Evolutionary conservation across 2,888 invertebrate species (phyloP).

Genomic region (Cremastobaeus sp.): DNA sequence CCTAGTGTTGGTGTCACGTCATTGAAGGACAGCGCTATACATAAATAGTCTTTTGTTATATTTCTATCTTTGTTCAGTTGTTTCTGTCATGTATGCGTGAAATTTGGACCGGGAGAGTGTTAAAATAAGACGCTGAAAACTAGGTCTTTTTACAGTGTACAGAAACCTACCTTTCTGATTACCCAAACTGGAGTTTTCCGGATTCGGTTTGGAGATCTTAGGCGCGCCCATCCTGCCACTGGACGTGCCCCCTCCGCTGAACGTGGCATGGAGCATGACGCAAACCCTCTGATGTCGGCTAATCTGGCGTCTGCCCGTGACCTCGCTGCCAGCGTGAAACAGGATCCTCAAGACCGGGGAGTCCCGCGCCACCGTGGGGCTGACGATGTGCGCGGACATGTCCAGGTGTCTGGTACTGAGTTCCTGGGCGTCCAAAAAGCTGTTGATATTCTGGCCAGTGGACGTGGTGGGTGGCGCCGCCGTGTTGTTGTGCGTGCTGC

Average conservation of each 20-base stretch:
- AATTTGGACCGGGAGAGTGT: no score
- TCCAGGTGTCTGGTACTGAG: conserved; percentile 88
- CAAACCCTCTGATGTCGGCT: conserved; percentile 87
- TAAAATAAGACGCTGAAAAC: no score
- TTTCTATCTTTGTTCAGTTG: no score
- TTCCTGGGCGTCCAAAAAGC: conserved; percentile 81
- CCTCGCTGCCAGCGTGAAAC: conserved; percentile 93
- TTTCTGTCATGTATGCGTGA: no score
- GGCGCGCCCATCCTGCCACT: conserved; percentile 61
- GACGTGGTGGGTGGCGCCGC: conserved; percentile 28
- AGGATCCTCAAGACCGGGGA: conserved; percentile 94
- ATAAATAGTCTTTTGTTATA: no score
- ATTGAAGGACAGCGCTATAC: no score
- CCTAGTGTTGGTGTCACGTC: no score
- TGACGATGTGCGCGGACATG: conserved; percentile 96
- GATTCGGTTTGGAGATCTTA: conserved; percentile 53
- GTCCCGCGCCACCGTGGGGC: conserved; percentile 90
- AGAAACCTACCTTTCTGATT: conserved; percentile 39
- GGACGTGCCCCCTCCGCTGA: conserved; percentile 78
- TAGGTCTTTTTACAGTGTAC: no score
- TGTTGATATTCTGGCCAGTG: conserved; percentile 64
- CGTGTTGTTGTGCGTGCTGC: conserved; percentile 64
- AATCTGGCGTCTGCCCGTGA: conserved; percentile 86
- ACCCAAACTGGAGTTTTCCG: conserved; percentile 30
- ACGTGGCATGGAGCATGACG: conserved; percentile 87